Evolutionary conservation across 2,888 invertebrate genomes (phyloP), one percentile per base, ranked within the genome.

Genomic region (Andrena fulva): DNA sequence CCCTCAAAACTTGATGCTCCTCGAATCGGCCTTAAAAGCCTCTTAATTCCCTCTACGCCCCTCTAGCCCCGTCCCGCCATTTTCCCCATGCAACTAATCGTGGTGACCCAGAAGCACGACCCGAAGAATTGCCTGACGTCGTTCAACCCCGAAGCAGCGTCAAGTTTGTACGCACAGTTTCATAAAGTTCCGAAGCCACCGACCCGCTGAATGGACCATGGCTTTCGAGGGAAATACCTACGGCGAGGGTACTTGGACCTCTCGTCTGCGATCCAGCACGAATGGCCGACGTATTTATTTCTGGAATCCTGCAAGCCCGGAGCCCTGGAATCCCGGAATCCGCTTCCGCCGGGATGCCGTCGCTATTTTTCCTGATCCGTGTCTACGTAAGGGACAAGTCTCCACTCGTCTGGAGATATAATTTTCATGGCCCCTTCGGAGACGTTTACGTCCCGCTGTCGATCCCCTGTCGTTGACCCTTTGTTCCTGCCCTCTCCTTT

Each of bases 201-300:
- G 64, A 54, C 27, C 50, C 12, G 62, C 67, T 42, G 80, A 60
- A 76, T 62, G 69, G 69, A 59, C 63, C 16, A 71, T 20, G 42
- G 31, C 29, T 67, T 67, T 62, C 64, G 29, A 60, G 67, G 64
- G 50, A 80, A 77, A 80, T 85, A 82, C 77, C 80, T 66, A 20
- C 54, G 60, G 54, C 56, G 60, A 66, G 64, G 62, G 27, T 66
- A 12, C 56, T 16, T 48, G 29, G 69, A 42, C 59, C 33, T 42
- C 63, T 62, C 56, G 31, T 8, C 50, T 24, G 10, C 63, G 60
- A 80, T 27, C 59, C 60, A 8, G 29, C 60, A 31, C 29, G 69
- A 59, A 60, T 70, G 31, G 33, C 35, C 52, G 66, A 75, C 56
- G 68, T 77, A 77, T 80, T 81, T 79, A 81, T 77, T 71, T 52